These are phyloP conservation scores for Serrognathus titanus DNA, from an alignment of 2,888 invertebrate species.

Conservation along the genomic window DNA sequence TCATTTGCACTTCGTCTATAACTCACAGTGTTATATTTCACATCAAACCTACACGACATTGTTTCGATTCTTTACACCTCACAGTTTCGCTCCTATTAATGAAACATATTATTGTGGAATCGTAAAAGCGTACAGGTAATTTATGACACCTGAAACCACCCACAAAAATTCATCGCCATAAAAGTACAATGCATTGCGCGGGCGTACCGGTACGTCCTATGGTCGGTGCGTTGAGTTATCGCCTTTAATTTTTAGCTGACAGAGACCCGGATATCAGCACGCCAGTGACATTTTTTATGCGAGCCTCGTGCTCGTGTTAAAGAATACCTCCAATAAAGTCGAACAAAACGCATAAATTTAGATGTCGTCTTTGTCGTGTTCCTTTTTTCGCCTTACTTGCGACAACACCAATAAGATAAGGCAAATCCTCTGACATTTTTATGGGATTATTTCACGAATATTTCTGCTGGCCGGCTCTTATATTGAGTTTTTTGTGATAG, in stretches of 20 bases:
- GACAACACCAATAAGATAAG: background rate
- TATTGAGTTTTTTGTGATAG: too few relatives aligned
- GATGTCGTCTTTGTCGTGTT: background rate
- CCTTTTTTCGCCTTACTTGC: background rate
- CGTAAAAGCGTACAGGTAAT: conserved; percentile 16
- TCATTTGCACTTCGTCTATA: too few relatives aligned
- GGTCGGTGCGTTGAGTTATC: conserved; percentile 1
- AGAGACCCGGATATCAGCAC: conserved; percentile 6
- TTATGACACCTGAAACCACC: conserved; percentile 18
- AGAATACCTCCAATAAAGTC: background rate
- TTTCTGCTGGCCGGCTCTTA: background rate
- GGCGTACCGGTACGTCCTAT: conserved; percentile 1
- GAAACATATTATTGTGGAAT: conserved; percentile 3
- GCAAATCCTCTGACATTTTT: background rate
- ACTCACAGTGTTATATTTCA: too few relatives aligned
- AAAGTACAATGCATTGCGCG: conserved; percentile 14
- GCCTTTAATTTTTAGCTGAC: conserved; percentile 4
- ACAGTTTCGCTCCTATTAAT: conserved; percentile 5
- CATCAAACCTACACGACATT: conserved; percentile 8
- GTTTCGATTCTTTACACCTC: conserved; percentile 5
- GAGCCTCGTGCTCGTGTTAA: conserved; percentile 4
- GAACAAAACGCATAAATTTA: conserved; percentile 2
- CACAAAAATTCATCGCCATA: conserved; percentile 16
- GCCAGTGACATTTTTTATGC: conserved; percentile 7
- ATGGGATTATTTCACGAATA: background rate